Evolutionary conservation across 2,113 vertebrate species (phyloP).

Genomic region (Callocephalon fimbriatum): DNA sequence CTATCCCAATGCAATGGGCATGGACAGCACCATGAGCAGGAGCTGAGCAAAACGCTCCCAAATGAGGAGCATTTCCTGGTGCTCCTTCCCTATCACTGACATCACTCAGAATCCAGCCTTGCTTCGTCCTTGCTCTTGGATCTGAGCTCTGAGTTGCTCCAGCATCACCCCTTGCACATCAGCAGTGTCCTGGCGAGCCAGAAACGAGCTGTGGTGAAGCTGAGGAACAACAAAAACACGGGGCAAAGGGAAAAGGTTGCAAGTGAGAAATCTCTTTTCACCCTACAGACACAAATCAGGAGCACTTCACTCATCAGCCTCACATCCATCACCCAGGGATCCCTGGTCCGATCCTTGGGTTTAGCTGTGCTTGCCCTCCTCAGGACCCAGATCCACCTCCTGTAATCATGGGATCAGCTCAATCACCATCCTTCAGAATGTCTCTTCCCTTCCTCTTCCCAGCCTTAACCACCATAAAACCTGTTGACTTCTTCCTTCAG

Average conservation of each 20-base stretch:
- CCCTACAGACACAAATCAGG: not conserved
- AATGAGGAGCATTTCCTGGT: not conserved
- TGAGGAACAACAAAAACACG: not conserved
- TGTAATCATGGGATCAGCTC: not conserved
- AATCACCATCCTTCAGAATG: not conserved
- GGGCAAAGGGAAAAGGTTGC: not conserved
- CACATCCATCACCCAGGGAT: not conserved
- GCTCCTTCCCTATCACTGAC: not conserved
- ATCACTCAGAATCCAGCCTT: not conserved
- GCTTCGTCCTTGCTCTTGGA: not conserved
- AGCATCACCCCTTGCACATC: not conserved
- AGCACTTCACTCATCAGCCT: not conserved
- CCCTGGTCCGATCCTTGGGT: not conserved
- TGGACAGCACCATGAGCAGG: not conserved
- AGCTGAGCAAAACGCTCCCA: not conserved
- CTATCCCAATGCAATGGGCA: not conserved
- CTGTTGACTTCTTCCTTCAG: not conserved
- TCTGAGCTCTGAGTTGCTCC: not conserved
- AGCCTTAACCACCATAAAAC: not conserved
- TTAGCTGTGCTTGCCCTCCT: not conserved
- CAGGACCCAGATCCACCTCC: not conserved
- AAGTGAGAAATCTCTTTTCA: not conserved
- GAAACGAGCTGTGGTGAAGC: not conserved
- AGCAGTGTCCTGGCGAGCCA: rapidly evolving
- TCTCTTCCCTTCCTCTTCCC: not conserved